These are phyloP conservation scores for Melanotaenia pygmaea DNA, from an alignment of 2,797 vertebrate genomes.

Conservation along the genomic window DNA sequence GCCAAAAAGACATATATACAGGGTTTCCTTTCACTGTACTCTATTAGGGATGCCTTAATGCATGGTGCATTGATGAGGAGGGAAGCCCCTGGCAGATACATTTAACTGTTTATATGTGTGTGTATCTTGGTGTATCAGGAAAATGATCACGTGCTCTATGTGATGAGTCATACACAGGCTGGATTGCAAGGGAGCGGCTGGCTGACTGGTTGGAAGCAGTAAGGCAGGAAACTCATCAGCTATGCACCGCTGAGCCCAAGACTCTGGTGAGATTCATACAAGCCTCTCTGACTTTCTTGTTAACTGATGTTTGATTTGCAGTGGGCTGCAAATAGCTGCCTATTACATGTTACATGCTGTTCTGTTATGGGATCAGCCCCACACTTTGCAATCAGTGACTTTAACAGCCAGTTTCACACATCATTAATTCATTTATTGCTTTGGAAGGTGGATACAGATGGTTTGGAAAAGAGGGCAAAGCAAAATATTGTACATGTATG, in stretches of 20 bases:
- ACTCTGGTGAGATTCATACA: constrained; percentile 60
- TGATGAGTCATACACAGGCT: constrained; percentile 78
- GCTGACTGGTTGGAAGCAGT: constrained; percentile 70
- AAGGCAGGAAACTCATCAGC: constrained; percentile 72
- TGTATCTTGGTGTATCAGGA: constrained; percentile 42
- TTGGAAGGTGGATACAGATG: constrained; percentile 53
- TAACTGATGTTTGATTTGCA: constrained; percentile 74
- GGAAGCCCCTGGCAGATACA: constrained; percentile 69
- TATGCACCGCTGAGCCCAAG: constrained; percentile 63
- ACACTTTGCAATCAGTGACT: constrained; percentile 62
- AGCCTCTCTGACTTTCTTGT: constrained; percentile 59
- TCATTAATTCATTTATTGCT: constrained; percentile 70
- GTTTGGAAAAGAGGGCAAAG: constrained; percentile 30
- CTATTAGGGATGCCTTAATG: constrained; percentile 53
- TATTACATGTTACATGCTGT: constrained; percentile 53
- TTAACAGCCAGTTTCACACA: constrained; percentile 70
- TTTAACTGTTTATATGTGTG: constrained; percentile 18
- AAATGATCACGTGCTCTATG: constrained; percentile 67
- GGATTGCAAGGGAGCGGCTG: constrained; percentile 69
- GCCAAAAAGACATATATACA: constrained; percentile 38
- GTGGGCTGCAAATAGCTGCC: constrained; percentile 57
- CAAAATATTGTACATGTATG: neutral
- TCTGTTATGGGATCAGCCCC: constrained; percentile 40
- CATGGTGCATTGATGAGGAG: constrained; percentile 54
- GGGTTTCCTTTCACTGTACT: constrained; percentile 69